These are phyloP conservation scores for Noctua janthe DNA, from an alignment of 2,888 invertebrate genomes.

Conservation along the genomic window DNA sequence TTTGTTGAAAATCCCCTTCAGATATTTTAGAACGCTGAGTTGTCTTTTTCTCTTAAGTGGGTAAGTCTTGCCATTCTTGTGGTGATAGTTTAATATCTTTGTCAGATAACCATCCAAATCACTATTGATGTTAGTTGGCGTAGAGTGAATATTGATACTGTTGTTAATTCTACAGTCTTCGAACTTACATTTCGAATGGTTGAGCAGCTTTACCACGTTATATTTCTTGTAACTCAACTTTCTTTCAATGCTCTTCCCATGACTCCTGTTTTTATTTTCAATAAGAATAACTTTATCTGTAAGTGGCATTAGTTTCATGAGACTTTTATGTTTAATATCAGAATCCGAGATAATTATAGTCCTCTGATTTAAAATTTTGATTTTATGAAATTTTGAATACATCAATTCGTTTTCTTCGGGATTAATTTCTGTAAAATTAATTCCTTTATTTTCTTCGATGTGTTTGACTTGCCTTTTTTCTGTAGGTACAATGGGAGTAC, in stretches of 20 bases:
- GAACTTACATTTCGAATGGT: conserved; percentile 50
- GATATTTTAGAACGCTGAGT: conserved; percentile 72
- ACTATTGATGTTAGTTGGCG: conserved; percentile 45
- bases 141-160: conserved; percentile 20
- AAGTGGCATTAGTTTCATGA: conserved; percentile 35
- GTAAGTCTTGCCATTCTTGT: conserved; percentile 55
- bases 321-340: conserved; percentile 26
- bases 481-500: neutral
- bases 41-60: conserved; percentile 64
- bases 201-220: conserved; percentile 64
- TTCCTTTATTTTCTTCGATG: neutral
- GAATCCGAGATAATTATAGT: neutral
- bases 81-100: conserved; percentile 60
- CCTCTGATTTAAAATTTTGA: conserved; percentile 59
- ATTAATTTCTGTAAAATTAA: conserved; percentile 16
- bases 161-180: conserved; percentile 28
- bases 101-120: conserved; percentile 62
- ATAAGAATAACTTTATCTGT: conserved; percentile 18
- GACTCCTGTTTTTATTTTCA: conserved; percentile 34
- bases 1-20: conserved; percentile 78
- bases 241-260: conserved; percentile 55
- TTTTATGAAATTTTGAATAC: conserved; percentile 63
- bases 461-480: conserved; percentile 29
- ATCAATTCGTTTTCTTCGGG: conserved; percentile 61
- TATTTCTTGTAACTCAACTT: conserved; percentile 62